Evolutionary conservation across 2,113 vertebrate genomes (phyloP).

Genomic region (Rhinolophus sinicus): DNA sequence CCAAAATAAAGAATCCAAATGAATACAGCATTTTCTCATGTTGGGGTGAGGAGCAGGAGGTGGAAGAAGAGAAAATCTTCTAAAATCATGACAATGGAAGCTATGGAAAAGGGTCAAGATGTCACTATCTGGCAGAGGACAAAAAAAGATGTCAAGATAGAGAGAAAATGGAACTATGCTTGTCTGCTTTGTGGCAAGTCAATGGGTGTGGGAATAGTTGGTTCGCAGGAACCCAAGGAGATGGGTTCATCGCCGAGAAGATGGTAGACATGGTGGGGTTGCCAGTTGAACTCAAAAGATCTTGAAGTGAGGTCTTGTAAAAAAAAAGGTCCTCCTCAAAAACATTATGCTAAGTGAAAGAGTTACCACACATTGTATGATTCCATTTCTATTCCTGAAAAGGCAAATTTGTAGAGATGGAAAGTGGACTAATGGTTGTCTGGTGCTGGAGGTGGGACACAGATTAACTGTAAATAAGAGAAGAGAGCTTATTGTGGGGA

Average conservation of each 20-base stretch:
- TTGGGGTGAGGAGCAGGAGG: not conserved
- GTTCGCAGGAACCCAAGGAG: not conserved
- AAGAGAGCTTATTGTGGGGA: not conserved
- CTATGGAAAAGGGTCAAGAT: not conserved
- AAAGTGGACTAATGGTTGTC: too few relatives aligned
- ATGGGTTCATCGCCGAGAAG: not conserved
- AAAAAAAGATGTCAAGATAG: not conserved
- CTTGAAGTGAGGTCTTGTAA: not conserved
- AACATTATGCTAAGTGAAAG: not conserved
- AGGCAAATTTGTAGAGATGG: not conserved
- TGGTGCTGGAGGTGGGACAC: not conserved
- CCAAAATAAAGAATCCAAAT: not conserved
- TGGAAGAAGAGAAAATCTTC: not conserved
- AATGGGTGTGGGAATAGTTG: too few relatives aligned
- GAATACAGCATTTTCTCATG: not conserved
- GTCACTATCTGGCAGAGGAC: not conserved
- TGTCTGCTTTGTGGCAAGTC: too few relatives aligned
- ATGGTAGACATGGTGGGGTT: rapidly evolving
- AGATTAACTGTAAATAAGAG: not conserved
- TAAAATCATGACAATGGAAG: not conserved
- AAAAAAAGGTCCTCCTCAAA: not conserved
- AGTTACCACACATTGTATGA: not conserved
- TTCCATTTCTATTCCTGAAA: not conserved
- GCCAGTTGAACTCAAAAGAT: not conserved
- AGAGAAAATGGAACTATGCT: not conserved